Base-by-base conservation (phyloP, 2,888 invertebrate genomes). In the Eupithecia exiguata region DNA sequence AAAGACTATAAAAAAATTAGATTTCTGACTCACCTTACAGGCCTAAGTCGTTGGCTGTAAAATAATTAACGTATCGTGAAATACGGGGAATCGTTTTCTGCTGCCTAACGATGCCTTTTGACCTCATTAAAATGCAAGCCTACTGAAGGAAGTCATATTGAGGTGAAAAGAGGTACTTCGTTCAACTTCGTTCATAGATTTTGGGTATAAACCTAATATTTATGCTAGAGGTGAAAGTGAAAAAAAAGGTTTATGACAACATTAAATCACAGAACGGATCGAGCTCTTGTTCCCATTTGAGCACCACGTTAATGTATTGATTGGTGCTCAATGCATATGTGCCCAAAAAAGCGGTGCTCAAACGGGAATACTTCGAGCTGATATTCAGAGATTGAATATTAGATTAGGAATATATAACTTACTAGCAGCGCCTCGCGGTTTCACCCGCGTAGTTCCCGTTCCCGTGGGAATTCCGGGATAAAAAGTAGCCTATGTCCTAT, bases 41-140 rank as follows among this genome's bases (percentile, higher is more conserved):
- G 14, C 7, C 46, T 18, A n/a, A 49, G 49, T 53, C 49, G 49
- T 49, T 49, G 1, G n/a, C n/a, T n/a, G 49, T 53, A n/a, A 14
- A 49, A n/a, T 49, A 49, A 21, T 53, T 58, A 53, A 70, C 70
- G 72, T 72, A 69, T 73, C 73, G 68, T 36, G 1, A 21, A 14
- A 16, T 73, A 61, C 63, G 21, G 14, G 4, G 58, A 71, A 65
- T 10, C 5, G 30, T 35, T 58, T 7, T 10, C 61, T 67, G 61
- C 53, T 61, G 49, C 75, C 83, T 86, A 87, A 85, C 83, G 84
- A 85, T 80, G 82, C 82, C 83, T 80, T 81, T 78, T 78, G 84
- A 79, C 84, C 89, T 89, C 89, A 89, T 89, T 89, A 88, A 87
- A 86, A 81, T 84, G 86, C 83, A 76, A 79, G 81, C 76, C 73